Base-by-base conservation (phyloP, 2,888 invertebrate genomes). In the Dinocampus coccinellae region DNA sequence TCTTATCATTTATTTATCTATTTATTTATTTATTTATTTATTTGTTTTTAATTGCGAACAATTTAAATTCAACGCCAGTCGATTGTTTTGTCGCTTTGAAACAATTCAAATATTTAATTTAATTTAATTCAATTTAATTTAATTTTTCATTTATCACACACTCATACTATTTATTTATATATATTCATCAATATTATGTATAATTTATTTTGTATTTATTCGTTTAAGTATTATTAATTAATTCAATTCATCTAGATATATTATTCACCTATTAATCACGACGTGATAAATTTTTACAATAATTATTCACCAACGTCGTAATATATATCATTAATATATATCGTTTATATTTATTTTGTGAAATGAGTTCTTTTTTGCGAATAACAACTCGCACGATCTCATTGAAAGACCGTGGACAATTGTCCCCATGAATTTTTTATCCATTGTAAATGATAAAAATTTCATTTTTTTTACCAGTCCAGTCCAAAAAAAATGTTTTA, bases 321-420 rank as follows among this genome's bases (percentile, higher is more conserved):
- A n/a, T 47, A 47, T 73, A 65, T 69, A 68, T 76, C 66, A 73
- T 75, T 77, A 75, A 78, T 77, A 66, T 72, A 76, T 70, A 76
- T 78, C 77, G 75, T 76, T 73, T 74, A 70, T 73, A 66, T 63
- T 68, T 42, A 70, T 69, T 70, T 72, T 55, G 64, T 63, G 71
- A 71, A 73, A 71, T 73, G 65, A 67, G 53, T 75, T 70, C 69
- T 76, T 75, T 63, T 69, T 64, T 67, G 70, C 68, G 69, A 73
- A 73, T 69, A 71, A 70, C 74, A 72, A 73, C 71, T 67, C 74
- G 73, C 67, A 72, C 61, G 70, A 70, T 69, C 73, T 73, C 58
- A 47, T 66, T 58, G 64, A 61, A 72, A 63, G 67, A 72, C 67
- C 72, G 63, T 42, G 53, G 55, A 29, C 42, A 29, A 72, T 34